phyloP scores from a whole-genome alignment of 2,888 invertebrate genomes.

The Xiphydria camelus region DNA sequence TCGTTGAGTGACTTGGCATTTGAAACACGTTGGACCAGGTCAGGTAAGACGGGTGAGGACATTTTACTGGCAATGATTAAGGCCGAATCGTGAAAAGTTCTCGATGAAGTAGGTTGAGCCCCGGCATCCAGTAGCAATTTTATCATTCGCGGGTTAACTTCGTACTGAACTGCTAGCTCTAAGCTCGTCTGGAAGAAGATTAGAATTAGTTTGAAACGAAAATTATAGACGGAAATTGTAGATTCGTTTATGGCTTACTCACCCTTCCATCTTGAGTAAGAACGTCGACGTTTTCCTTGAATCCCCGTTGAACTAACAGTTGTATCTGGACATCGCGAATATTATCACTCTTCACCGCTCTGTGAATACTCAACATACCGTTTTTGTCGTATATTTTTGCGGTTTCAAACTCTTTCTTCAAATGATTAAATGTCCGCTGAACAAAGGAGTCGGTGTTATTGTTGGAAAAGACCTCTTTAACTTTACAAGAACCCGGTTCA shows the following conservation, averaged over 20 bases:
- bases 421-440: constrained; percentile 20
- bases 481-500: background rate
- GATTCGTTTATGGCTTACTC: constrained; percentile 6
- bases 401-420: constrained; percentile 36
- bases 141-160: constrained; percentile 33
- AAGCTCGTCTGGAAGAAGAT: constrained; percentile 41
- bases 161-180: constrained; percentile 42
- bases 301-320: constrained; percentile 34
- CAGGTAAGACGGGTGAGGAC: constrained; percentile 29
- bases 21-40: constrained; percentile 30
- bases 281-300: constrained; percentile 34
- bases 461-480: constrained; percentile 17
- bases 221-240: background rate
- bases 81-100: constrained; percentile 40
- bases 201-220: background rate
- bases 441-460: no score
- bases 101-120: constrained; percentile 34
- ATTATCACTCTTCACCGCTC: constrained; percentile 35
- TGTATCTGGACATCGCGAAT: constrained; percentile 31
- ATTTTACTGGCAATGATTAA: constrained; percentile 42
- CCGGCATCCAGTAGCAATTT: constrained; percentile 38
- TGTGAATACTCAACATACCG: constrained; percentile 45
- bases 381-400: constrained; percentile 31
- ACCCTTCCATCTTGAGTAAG: constrained; percentile 36
- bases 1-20: constrained; percentile 25